Evolutionary conservation across 2,113 vertebrate species (phyloP), one percentile per base, ranked within the genome.

Genomic region (Tupaia chinensis): DNA sequence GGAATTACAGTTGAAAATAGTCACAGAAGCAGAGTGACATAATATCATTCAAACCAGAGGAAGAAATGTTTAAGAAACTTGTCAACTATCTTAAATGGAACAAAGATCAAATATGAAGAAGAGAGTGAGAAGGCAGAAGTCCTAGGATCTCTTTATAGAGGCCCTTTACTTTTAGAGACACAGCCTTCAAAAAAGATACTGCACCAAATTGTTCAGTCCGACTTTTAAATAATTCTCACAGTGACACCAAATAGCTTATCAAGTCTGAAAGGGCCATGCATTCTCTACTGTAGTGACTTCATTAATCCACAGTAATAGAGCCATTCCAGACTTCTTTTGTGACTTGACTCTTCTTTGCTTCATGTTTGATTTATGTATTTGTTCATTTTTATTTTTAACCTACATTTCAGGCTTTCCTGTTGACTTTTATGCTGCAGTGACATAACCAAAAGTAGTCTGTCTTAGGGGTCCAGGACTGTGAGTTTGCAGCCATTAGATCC

Each of bases 221-320:
- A 61, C 66, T 72, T 84, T 90, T 84, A 87, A 56, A 20, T 87
- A 72, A 15, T 74, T 53, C 19, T 89, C 61, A 20, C 14, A 34
- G 22, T 23, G 76, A 34, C 76, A 56, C 54, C 22, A 82, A 10
- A n/a, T 19, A 16, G 34, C 25, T 54, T 13, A 44, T 10, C 34
- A n/a, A 44, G 32, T 25, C 73, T 20, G 25, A 3, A n/a, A 44
- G 23, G 3, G 11, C 23, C 34, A 0, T 4, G 20, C 0, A 0
- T 34, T 72, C 17, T 79, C 9, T 8, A 6, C 6, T 7, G 4
- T 3, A 0, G 10, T 25, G 15, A 6, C 44, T 7, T 58, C 34
- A 17, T 22, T 17, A 60, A 70, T 44, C 44, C 44, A 17, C 2
- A 23, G 20, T 61, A 22, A 1, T 34, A n/a, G 68, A 66, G 4